Evolutionary conservation across 2,888 invertebrate genomes (phyloP), one percentile per base, ranked within the genome.

Genomic region (Schizotus pectinicornis): DNA sequence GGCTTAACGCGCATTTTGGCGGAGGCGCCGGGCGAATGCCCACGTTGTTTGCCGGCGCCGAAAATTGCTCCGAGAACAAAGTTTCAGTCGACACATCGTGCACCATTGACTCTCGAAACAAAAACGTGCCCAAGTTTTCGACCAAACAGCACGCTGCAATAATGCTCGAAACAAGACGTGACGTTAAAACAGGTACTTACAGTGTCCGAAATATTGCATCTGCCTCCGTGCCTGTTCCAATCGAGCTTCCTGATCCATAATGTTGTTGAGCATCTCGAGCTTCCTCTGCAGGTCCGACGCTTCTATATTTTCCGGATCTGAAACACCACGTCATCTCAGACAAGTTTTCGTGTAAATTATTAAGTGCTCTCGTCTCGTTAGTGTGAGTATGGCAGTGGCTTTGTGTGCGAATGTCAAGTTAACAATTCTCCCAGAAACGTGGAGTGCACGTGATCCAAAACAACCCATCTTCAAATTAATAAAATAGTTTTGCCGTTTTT

Each of bases 241-340:
- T 63, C 90, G 81, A 45, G 85, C 84, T 80, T 94, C 95, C 74
- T 94, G 92, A 81, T 94, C 94, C 85, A 95, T 89, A 74, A 93
- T 90, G 73, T 89, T 91, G 83, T 95, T 95, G 77, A 95, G 85
- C 80, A 92, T 85, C 81, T 94, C 94, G 75, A 95, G 81, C 82
- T 95, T 95, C 77, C 92, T 86, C 81, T 95, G 94, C 73, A 95
- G 84, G 79, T 94, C 94, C 59, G 89, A 89, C 42, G 92, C 92
- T 74, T 90, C 91, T 70, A 90, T 90, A 77, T 93, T 92, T 80
- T 94, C 92, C 65, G 92, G 87, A 84, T 94, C 94, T 92, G 86
- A 65, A 80, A 78, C 48, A 61, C 13, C 49, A 43, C 34, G 12
- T 37, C 41, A 38, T 30, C 39, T 38, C 32, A 14, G 12, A 7